Evolutionary conservation across 2,888 invertebrate species (phyloP), one percentile per base, ranked within the genome.

Genomic region (Bombylius major): DNA sequence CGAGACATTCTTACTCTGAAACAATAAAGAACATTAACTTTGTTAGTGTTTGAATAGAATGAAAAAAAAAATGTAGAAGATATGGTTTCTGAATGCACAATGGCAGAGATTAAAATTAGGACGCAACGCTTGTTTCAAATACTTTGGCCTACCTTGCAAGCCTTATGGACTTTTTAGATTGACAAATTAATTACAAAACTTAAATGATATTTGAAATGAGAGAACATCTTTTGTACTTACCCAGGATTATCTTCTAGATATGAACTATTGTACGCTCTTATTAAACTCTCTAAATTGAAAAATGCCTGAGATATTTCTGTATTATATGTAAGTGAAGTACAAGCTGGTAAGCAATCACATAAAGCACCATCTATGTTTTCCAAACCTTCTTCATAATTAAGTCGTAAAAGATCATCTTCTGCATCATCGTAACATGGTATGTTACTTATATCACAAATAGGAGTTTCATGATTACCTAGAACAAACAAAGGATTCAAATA

Each of bases 1-100:
- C 83, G 77, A 0, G 85, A 77, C 70, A 79, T 75, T 58, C 77
- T 71, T 1, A 77, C 68, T 49, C 82, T 81, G 50, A 65, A 76
- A 64, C 3, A 64, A 23, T 23, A 23, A 23, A 23, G 23, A 23
- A 23, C 23, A 23, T 23, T 23, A 23, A 23, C 3, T 23, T 23
- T 23, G 1, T 23, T 23, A 23, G 23, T 23, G 23, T 23, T 23
- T 23, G 23, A 23, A 23, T 23, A 1, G n/a, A n/a, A n/a, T n/a
- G n/a, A n/a, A n/a, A 23, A 23, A 23, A 23, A 23, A 23, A 23
- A 23, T 23, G 1, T 23, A 23, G 23, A 23, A 23, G 23, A 23
- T 23, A 23, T 23, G 23, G 23, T 23, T 23, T 23, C 23, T 23
- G 23, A 23, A 23, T 3, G 23, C 23, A 23, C 23, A 23, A 23